phyloP scores from a whole-genome alignment of 1,140 invertebrate species.

The Capitella teleta region DNA sequence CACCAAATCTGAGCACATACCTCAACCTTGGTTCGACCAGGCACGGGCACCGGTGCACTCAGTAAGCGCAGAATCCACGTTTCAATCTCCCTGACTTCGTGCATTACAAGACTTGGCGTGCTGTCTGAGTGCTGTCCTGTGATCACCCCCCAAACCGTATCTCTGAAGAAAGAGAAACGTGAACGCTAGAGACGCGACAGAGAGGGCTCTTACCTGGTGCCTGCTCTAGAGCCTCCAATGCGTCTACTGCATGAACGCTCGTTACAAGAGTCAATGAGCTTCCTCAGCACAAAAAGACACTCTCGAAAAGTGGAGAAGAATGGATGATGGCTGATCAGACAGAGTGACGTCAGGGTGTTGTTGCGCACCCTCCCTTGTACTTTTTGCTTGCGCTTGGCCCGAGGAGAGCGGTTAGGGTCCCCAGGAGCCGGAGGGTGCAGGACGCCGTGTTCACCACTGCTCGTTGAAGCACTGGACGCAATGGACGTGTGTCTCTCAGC shows the following conservation, averaged over 20 bases:
- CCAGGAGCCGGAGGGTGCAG: conserved; percentile 8
- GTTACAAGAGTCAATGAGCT: conserved; percentile 91
- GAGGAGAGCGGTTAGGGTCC: conserved; percentile 18
- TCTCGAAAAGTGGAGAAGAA: conserved; percentile 97
- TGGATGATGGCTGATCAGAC: conserved; percentile 96
- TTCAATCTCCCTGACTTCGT: conserved; percentile 94
- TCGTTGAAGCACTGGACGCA: not conserved
- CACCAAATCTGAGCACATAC: conserved; percentile 35
- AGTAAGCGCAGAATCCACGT: conserved; percentile 93
- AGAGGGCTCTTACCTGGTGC: conserved; percentile 55
- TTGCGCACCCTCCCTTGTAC: conserved; percentile 29
- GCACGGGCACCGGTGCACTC: conserved; percentile 93
- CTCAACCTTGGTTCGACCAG: conserved; percentile 88
- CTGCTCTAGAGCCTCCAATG: conserved; percentile 75
- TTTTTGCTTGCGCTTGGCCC: conserved; percentile 26
- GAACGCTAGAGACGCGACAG: not conserved
- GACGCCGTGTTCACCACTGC: conserved; percentile 2
- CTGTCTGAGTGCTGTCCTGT: conserved; percentile 49
- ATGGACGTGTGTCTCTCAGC: not conserved
- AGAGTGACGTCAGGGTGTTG: conserved; percentile 87
- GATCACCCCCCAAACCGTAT: conserved; percentile 70
- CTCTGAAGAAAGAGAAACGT: conserved; percentile 48
- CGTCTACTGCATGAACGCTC: conserved; percentile 77
- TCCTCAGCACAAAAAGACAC: conserved; percentile 88
- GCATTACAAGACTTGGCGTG: conserved; percentile 65